Evolutionary conservation across 2,888 invertebrate genomes (phyloP), one percentile per base, ranked within the genome.

Genomic region (Eucriotettix oculatus): DNA sequence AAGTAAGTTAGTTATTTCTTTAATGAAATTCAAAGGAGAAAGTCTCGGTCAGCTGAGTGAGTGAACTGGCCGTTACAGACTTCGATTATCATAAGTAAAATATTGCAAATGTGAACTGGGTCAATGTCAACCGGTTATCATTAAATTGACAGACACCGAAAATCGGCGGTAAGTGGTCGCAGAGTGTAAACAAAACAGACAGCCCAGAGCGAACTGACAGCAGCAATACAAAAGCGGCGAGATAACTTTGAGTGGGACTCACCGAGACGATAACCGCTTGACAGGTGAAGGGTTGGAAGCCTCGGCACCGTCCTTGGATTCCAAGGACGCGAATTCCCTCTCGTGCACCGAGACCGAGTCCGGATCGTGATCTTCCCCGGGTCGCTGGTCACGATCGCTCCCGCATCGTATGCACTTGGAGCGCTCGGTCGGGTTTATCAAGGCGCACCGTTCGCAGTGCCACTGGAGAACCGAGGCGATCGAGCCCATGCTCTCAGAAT

Each of bases 391-490:
- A 29, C 65, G 63, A 52, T 59, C 58, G 42, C 63, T 62, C 43
- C 87, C 88, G 79, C 90, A 91, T 80, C 87, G 84, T 79, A 86
- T 81, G 76, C 91, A 91, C 79, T 82, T 85, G 69, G 82, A 78
- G 75, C 85, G 84, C 77, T 91, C 90, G 66, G 89, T 90, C 67
- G 90, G 89, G 76, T 91, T 91, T 76, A 91, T 90, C 76, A 87
- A 83, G 77, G 86, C 84, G 79, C 91, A 91, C 76, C 84, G 82
- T 75, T 83, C 83, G 81, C 91, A 91, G 79, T 89, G 87, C 90
- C 90, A 92, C 80, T 91, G 91, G 75, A 91, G 83, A 79, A 91
- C 90, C 75, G 91, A 91, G 78, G 90, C 90, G 79, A 90, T 90
- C 75, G 90, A 90, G 78, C 91, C 91, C 91, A 91, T 91, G 73